Percentiles rank a stretch among this genome's conserved stretches.
Conservation (phyloP, 2,113 vertebrate species). For the Lophius piscatorius region DNA sequence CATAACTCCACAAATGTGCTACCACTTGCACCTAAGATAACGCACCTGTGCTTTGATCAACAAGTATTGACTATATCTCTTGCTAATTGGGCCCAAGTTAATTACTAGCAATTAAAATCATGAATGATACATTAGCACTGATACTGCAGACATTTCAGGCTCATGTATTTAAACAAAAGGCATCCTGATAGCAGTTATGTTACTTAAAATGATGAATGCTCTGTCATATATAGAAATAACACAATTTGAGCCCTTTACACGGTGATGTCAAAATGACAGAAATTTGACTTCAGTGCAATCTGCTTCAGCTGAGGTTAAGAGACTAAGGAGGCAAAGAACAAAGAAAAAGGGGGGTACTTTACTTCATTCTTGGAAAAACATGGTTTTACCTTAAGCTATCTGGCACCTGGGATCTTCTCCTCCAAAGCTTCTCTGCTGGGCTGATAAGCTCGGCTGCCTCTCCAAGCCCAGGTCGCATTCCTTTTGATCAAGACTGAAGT, state of each 20-base stretch:
- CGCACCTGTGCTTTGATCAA: conserved; percentile 67
- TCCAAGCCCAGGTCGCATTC: conserved; percentile 68
- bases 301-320: conserved; percentile 19
- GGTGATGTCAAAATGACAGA: conserved; percentile 16
- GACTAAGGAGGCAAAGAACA: conserved; percentile 9
- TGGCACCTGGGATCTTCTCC: conserved; percentile 58
- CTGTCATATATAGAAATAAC: conserved; percentile 26
- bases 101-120: conserved; percentile 79
- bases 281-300: conserved; percentile 9
- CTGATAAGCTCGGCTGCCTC: conserved; percentile 66
- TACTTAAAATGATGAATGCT: conserved; percentile 26
- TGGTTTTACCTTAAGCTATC: conserved; percentile 61
- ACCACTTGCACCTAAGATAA: conserved; percentile 47
- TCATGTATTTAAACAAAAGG: conserved; percentile 31
- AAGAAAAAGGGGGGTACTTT: conserved; percentile 20
- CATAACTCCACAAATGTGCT: conserved; percentile 44
- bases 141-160: conserved; percentile 19
- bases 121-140: conserved; percentile 74
- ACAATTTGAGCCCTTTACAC: conserved; percentile 9
- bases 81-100: conserved; percentile 76
- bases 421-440: conserved; percentile 54
- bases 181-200: conserved; percentile 20
- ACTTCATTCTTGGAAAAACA: conserved; percentile 35
- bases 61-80: conserved; percentile 77
- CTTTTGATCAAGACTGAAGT: conserved; percentile 77